Conservation (phyloP, 2,113 vertebrate genomes). For the Rhegmatorhina hoffmannsi region DNA sequence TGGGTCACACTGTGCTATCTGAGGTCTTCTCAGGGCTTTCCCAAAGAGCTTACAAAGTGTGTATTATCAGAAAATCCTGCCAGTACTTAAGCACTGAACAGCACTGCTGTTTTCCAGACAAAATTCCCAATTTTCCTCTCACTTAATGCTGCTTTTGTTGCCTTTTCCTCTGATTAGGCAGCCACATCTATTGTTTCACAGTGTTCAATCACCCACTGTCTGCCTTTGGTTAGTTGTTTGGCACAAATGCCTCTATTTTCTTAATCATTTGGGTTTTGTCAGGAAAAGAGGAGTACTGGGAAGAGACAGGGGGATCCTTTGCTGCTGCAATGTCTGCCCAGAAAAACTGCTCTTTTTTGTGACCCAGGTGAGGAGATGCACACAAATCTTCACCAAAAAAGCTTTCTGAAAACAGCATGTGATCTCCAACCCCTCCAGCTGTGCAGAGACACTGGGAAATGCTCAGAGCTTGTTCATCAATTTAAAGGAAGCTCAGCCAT, state of each 20-base stretch:
- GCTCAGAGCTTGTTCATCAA: background rate
- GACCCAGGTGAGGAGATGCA: background rate
- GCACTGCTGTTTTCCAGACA: background rate
- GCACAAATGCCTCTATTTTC: background rate
- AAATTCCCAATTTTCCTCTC: background rate
- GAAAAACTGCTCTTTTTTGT: background rate
- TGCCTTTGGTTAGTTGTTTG: background rate
- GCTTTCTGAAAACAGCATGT: background rate
- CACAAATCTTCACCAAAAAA: background rate
- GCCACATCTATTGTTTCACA: background rate
- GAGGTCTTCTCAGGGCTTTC: background rate
- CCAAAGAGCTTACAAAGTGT: background rate
- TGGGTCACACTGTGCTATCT: background rate
- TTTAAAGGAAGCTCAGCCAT: background rate
- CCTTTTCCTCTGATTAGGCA: background rate
- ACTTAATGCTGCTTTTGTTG: background rate
- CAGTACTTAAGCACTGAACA: background rate
- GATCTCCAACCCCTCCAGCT: background rate
- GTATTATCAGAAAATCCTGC: background rate
- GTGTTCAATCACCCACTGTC: background rate
- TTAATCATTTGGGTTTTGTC: background rate
- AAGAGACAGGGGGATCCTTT: background rate
- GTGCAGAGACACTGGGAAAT: background rate
- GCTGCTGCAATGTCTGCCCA: background rate
- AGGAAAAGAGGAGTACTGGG: background rate